A percentile compares a stretch with the other conserved stretches of the same genome.
Conservation (phyloP, 1,140 invertebrate species). For the Sycophaga agraensis region DNA sequence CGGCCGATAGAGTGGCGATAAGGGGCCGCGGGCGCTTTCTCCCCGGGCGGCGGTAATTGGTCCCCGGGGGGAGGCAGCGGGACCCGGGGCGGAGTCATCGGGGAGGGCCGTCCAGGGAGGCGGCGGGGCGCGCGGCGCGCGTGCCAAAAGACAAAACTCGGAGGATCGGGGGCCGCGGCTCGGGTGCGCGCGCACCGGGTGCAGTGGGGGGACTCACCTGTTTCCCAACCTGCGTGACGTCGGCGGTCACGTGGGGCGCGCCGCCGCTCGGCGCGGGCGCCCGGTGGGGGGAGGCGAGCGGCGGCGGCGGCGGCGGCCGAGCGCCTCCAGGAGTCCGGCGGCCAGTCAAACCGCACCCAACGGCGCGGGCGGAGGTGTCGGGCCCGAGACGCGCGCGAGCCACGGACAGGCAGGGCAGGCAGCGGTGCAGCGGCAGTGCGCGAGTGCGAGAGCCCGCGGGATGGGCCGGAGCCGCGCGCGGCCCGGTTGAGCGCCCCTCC, state of each 20-base stretch:
- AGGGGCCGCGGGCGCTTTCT: too few species aligned
- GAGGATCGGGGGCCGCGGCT: too few species aligned
- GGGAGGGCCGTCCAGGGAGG: too few species aligned
- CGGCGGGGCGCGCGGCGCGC: too few species aligned
- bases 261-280: slow-evolving; percentile 32
- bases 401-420: too few species aligned
- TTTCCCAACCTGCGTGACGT: slow-evolving; percentile 58
- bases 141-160: too few species aligned
- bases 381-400: too few species aligned
- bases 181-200: too few species aligned
- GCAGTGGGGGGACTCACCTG: slow-evolving; percentile 45
- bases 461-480: not conserved
- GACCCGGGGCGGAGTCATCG: not conserved
- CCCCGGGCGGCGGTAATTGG: too few species aligned
- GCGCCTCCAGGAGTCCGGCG: slow-evolving; percentile 36
- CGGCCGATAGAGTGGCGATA: too few species aligned
- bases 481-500: not conserved
- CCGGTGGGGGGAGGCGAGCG: not conserved
- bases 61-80: too few species aligned
- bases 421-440: too few species aligned
- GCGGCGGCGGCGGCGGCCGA: not conserved
- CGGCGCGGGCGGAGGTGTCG: slow-evolving; percentile 10
- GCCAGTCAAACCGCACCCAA: slow-evolving; percentile 50
- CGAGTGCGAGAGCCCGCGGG: not conserved
- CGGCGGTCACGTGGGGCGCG: slow-evolving; percentile 46